Percentiles rank a stretch among this genome's conserved stretches.
These are phyloP conservation scores for Phragmatobia fuliginosa DNA, from an alignment of 2,888 invertebrate genomes.

Conservation along the genomic window DNA sequence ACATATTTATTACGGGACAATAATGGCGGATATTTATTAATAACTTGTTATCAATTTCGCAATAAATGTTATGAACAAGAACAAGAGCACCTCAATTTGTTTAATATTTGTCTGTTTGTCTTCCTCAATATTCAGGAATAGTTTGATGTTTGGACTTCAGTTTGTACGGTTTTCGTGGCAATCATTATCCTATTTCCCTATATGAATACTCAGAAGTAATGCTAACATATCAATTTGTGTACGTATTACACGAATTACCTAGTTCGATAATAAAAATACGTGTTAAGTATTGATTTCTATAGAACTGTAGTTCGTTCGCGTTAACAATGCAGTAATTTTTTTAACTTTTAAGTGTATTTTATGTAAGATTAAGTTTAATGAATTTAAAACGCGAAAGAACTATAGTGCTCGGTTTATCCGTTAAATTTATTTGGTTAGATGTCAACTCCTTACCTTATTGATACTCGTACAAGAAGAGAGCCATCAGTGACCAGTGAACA, in stretches of 20 bases:
- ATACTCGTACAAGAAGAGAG: no score
- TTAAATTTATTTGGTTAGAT: no score
- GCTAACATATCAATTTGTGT: neutral
- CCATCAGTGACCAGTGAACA: no score
- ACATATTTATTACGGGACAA: neutral
- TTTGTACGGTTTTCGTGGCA: neutral
- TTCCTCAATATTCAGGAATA: neutral
- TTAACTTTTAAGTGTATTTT: no score
- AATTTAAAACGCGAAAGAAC: no score
- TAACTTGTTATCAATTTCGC: conserved; percentile 11
- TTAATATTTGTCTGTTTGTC: neutral
- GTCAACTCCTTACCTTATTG: no score
- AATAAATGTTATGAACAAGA: conserved; percentile 11
- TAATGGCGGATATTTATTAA: neutral
- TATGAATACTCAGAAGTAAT: neutral
- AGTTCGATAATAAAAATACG: neutral
- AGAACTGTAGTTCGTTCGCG: neutral
- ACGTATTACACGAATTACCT: neutral
- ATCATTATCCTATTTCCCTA: neutral
- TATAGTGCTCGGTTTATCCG: no score
- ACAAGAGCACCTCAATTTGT: neutral
- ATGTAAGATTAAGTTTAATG: no score
- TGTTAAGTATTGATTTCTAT: neutral
- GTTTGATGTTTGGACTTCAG: neutral
- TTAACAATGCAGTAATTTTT: no score